A percentile compares a stretch with the other conserved stretches of the same genome.
phyloP scores from a whole-genome alignment of 2,797 vertebrate genomes.

The Ammospiza maritima region DNA sequence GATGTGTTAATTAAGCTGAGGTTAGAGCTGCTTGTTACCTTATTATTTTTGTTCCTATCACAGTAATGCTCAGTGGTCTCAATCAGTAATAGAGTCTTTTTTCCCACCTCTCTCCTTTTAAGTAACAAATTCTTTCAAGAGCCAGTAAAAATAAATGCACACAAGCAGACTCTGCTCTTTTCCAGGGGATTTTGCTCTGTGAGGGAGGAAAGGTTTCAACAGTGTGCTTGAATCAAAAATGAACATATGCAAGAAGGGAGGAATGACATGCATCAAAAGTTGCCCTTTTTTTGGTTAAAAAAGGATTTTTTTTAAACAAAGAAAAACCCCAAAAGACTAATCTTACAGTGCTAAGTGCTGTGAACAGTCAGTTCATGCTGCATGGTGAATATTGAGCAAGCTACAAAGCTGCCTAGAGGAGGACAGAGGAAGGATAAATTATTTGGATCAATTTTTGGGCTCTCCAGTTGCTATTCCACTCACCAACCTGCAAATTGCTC shows the following conservation, averaged over 20 bases:
- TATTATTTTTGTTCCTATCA: slow-evolving; percentile 46
- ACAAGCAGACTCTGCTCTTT: slow-evolving; percentile 24
- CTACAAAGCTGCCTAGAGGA: not conserved
- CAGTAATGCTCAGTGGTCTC: not conserved
- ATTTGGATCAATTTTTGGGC: not conserved
- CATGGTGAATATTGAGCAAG: not conserved
- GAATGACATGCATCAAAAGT: slow-evolving; percentile 31
- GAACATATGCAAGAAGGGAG: slow-evolving; percentile 38
- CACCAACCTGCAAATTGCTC: not conserved
- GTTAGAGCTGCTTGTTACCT: slow-evolving; percentile 23
- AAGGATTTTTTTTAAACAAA: not conserved
- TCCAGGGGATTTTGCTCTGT: not conserved
- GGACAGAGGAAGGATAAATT: not conserved
- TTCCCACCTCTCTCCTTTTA: not conserved
- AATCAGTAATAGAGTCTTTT: not conserved
- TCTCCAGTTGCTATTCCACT: not conserved
- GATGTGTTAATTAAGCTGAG: slow-evolving; percentile 56
- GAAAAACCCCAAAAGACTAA: not conserved
- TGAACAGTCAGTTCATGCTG: not conserved
- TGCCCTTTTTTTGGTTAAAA: not conserved
- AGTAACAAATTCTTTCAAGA: slow-evolving; percentile 53
- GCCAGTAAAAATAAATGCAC: slow-evolving; percentile 32
- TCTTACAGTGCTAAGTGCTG: not conserved
- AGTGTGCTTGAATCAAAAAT: slow-evolving; percentile 45
- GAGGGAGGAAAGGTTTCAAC: slow-evolving; percentile 13